Base-by-base conservation (phyloP, 2,888 invertebrate species). In the Sepiola atlantica region DNA sequence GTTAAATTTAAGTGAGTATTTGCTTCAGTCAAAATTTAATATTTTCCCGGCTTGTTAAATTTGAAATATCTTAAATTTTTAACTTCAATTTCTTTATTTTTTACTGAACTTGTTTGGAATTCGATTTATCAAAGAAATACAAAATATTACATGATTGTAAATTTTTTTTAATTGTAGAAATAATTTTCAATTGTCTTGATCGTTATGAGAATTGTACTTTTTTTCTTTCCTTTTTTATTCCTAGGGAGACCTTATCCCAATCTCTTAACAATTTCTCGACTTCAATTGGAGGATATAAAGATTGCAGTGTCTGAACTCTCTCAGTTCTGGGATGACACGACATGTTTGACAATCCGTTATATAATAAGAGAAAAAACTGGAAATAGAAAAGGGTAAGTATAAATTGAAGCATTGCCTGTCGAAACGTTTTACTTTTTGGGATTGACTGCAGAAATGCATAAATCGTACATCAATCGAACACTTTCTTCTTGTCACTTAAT, bases 361-460 rank as follows among this genome's bases (percentile, higher is more conserved):
- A 91, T 91, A n/a, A n/a, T n/a, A 91, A 91, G 35, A 91, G 91
- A 91, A 91, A 54, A 91, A 91, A 45, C 91, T 45, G 91, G 91
- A 91, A 91, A 91, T 35, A 35, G 91, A 28, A 91, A 91, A 91
- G 91, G 91, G 91, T 91, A 45, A 45, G 91, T 91, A 35, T 91
- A 6, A 61, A 24, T 4, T 21, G 24, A 61, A 21, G 21, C 24
- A 21, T 24, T 61, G 45, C 45, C 45, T 45, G 45, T 45, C 45
- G 4, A 45, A 45, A 45, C 8, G 45, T 8, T 45, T 45, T 45
- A 45, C 45, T 45, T n/a, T n/a, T 45, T 45, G 45, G 2, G 4
- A 45, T 45, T 45, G 8, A 45, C 45, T 45, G 45, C 4, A 45
- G n/a, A 45, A 45, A 8, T 45, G 45, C 45, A 45, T 45, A 45